These are phyloP conservation scores for Carassius carassius DNA, from an alignment of 2,113 vertebrate genomes.

Conservation along the genomic window DNA sequence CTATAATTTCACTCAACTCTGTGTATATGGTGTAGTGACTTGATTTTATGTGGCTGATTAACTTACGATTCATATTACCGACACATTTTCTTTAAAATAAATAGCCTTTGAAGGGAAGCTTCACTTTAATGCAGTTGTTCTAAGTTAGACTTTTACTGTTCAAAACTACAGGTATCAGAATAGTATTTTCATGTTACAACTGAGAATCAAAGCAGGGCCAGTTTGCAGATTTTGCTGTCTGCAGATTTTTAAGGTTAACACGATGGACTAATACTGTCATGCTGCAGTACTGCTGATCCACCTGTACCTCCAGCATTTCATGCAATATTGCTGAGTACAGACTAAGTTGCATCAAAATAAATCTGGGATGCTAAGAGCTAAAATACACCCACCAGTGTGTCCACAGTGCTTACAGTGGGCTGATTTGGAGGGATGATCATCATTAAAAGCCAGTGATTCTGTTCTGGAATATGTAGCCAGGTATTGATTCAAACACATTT, in stretches of 20 bases:
- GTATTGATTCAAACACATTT: slow-evolving; percentile 34
- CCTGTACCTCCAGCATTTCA: background rate
- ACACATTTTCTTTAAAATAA: background rate
- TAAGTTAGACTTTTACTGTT: no score
- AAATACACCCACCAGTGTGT: background rate
- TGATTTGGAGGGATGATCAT: background rate
- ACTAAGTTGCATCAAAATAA: background rate
- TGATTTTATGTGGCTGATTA: background rate
- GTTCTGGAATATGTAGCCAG: background rate
- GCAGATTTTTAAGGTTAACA: background rate
- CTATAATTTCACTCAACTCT: background rate
- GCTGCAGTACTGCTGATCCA: slow-evolving; percentile 20
- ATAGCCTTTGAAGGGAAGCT: background rate
- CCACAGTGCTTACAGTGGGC: background rate
- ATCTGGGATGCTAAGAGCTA: background rate
- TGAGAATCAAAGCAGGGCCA: background rate
- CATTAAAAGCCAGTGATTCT: slow-evolving; percentile 13
- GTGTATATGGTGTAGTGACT: background rate
- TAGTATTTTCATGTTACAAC: background rate
- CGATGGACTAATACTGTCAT: slow-evolving; percentile 6
- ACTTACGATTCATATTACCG: background rate
- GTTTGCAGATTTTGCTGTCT: background rate
- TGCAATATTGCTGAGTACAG: background rate
- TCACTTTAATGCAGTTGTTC: background rate
- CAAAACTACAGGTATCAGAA: background rate